These are phyloP conservation scores for Hybos culiciformis DNA, from an alignment of 2,888 invertebrate genomes.

Conservation along the genomic window DNA sequence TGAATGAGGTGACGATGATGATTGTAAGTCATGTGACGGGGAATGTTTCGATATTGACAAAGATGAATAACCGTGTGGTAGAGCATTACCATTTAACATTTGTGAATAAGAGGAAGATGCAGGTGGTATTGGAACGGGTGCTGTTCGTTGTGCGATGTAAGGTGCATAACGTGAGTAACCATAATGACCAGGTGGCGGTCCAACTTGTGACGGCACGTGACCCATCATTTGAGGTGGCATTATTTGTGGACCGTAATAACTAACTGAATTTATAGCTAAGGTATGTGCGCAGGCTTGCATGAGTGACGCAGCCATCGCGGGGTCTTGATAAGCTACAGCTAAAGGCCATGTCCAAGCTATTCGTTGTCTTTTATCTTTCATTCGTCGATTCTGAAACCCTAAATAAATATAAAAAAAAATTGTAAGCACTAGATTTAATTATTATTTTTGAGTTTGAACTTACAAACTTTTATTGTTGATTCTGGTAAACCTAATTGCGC, in stretches of 20 bases:
- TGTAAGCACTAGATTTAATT: constrained; percentile 42
- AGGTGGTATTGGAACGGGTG: constrained; percentile 28
- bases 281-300: constrained; percentile 81
- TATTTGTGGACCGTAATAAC: constrained; percentile 44
- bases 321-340: constrained; percentile 86
- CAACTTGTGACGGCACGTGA: constrained; percentile 23
- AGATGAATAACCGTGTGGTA: constrained; percentile 22
- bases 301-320: constrained; percentile 82
- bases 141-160: constrained; percentile 38
- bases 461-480: constrained; percentile 94
- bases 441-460: constrained; percentile 2
- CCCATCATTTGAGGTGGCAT: constrained; percentile 37
- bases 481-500: constrained; percentile 86
- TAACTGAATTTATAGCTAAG: constrained; percentile 55
- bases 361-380: constrained; percentile 85
- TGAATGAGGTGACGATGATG: constrained; percentile 33
- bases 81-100: constrained; percentile 11
- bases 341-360: constrained; percentile 93
- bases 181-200: constrained; percentile 15
- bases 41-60: constrained; percentile 30
- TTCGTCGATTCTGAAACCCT: constrained; percentile 58
- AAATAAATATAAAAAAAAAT: too few species aligned
- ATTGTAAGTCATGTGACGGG: constrained; percentile 34
- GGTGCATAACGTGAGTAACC: constrained; percentile 35
- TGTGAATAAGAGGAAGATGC: constrained; percentile 17